Evolutionary conservation across 2,888 invertebrate genomes (phyloP), one percentile per base, ranked within the genome.

Genomic region (Lottia scabra): DNA sequence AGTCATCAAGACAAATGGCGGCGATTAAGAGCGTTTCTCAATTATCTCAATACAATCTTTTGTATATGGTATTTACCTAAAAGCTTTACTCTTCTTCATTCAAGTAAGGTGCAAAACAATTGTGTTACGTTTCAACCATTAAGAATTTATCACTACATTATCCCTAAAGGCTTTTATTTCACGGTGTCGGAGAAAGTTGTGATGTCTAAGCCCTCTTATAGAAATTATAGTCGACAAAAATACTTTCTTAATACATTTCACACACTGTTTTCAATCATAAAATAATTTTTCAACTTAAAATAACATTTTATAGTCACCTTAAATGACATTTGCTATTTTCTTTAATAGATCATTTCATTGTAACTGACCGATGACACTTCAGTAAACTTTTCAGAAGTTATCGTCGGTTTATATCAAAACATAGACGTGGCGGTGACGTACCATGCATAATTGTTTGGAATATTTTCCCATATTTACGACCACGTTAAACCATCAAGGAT

Each of bases 1-100:
- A 46, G 46, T 66, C 70, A 70, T 70, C 70, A 70, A 65, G 65
- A 62, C 45, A 70, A 70, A 70, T 62, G 65, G 56, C 65, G 38
- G 43, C 70, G 70, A 70, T 70, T 70, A 70, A 66, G 65, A 48
- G 38, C 19, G 70, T 38, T 63, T 56, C 65, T 65, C 70, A 70
- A 70, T 70, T 70, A 70, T 65, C 66, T 70, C 56, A 66, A 70
- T 66, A 56, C 56, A 62, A 66, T 43, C 70, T 69, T 56, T 70
- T 65, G 48, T 65, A 66, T 65, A 56, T 62, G 70, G 64, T 70
- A 70, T 70, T 70, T 70, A 66, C 70, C 70, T 66, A 70, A 70
- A 66, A 70, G 70, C 70, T 70, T 70, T 65, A 56, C 46, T 62
- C 56, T 70, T 70, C 65, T 70, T 13, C 30, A 43, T 43, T 48